phyloP scores from a whole-genome alignment of 1,140 invertebrate species.

The Chironomus tepperi region DNA sequence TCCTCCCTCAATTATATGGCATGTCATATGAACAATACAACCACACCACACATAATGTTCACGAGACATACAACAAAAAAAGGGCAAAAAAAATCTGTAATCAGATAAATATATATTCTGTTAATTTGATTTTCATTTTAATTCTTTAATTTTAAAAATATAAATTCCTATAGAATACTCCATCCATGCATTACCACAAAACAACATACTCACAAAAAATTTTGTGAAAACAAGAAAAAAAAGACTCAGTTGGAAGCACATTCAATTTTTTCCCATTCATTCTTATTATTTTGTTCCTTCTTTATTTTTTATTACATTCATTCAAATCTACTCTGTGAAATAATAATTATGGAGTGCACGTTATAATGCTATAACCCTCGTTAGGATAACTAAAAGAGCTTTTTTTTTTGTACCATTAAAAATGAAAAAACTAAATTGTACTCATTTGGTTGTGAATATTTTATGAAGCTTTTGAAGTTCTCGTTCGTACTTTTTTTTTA shows the following conservation, averaged over 20 bases:
- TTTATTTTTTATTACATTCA: too few species aligned
- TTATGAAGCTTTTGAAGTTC: constrained; percentile 13
- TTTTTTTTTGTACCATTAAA: constrained; percentile 10
- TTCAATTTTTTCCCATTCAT: constrained; percentile 1
- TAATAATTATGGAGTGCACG: constrained; percentile 7
- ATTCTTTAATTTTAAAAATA: neutral
- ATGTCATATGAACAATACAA: too few species aligned
- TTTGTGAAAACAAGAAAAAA: too few species aligned
- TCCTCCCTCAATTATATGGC: too few species aligned
- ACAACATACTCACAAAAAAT: too few species aligned
- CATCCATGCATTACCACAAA: too few species aligned
- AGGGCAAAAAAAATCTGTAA: too few species aligned
- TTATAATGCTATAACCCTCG: constrained; percentile 12
- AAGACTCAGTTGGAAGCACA: neutral
- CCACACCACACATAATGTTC: too few species aligned
- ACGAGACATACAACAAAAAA: too few species aligned
- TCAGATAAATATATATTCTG: too few species aligned
- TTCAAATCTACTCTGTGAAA: neutral
- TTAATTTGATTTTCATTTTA: neutral
- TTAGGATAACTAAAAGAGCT: constrained; percentile 13
- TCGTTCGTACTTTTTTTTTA: neutral
- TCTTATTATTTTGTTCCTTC: neutral
- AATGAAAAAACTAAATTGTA: constrained; percentile 15
- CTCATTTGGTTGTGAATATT: constrained; percentile 8
- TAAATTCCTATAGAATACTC: too few species aligned